Evolutionary conservation across 2,888 invertebrate genomes (phyloP).

Genomic region (Eulithis prunata): DNA sequence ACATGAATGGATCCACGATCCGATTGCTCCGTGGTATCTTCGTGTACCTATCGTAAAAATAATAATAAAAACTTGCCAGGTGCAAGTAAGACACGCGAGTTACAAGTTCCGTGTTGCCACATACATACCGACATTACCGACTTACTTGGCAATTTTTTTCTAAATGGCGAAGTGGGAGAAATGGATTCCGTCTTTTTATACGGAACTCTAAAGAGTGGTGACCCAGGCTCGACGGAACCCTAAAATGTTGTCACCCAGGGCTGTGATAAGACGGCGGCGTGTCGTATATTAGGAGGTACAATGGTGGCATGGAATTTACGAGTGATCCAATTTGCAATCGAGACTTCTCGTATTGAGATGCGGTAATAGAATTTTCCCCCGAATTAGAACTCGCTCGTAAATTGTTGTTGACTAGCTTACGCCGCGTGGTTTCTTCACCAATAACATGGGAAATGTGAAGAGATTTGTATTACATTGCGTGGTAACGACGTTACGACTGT

Average conservation of each 20-base stretch:
- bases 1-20: not conserved
- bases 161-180: too few species aligned
- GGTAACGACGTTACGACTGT: too few species aligned
- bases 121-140: too few species aligned
- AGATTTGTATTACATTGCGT: too few species aligned
- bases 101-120: not conserved
- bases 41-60: not conserved
- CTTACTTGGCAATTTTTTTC: too few species aligned
- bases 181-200: too few species aligned
- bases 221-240: not conserved
- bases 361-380: slow-evolving; percentile 22
- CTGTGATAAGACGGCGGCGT: slow-evolving; percentile 3
- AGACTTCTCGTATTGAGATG: slow-evolving; percentile 19
- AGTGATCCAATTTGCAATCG: slow-evolving; percentile 28
- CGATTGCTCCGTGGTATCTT: not conserved
- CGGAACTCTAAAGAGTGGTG: too few species aligned
- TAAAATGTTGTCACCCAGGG: not conserved
- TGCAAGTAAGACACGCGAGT: not conserved
- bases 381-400: not conserved
- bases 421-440: not conserved
- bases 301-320: slow-evolving; percentile 23
- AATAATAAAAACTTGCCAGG: too few species aligned
- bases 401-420: not conserved
- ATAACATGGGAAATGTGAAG: too few species aligned
- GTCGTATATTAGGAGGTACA: slow-evolving; percentile 21